phyloP scores from a whole-genome alignment of 2,113 vertebrate species.

The Rhinoptilus africanus region DNA sequence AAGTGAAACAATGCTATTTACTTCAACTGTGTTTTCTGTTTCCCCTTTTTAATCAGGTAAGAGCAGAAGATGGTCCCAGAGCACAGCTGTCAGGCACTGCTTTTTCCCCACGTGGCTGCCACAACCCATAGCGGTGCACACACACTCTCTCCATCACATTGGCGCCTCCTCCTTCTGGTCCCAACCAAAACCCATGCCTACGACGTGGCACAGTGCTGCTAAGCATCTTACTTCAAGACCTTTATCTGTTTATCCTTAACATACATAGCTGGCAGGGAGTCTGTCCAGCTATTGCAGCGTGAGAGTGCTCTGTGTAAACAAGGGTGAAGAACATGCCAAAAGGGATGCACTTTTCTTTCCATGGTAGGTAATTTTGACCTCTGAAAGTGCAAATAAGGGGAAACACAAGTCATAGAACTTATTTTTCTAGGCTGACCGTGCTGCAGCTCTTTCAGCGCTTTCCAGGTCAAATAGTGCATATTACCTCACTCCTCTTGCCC shows the following conservation, averaged over 20 bases:
- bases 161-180: background rate
- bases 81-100: background rate
- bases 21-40: background rate
- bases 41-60: accelerated
- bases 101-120: background rate
- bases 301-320: background rate
- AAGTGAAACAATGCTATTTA: background rate
- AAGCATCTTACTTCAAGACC: background rate
- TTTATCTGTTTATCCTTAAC: background rate
- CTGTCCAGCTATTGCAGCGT: background rate
- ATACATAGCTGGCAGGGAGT: background rate
- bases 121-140: background rate
- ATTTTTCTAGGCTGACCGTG: background rate
- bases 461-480: background rate
- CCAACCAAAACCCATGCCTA: background rate
- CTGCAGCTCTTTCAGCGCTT: background rate
- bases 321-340: background rate
- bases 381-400: background rate
- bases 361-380: background rate
- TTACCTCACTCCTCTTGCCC: background rate
- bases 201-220: background rate
- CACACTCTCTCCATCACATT: accelerated
- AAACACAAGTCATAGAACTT: background rate
- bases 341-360: background rate
- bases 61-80: accelerated